These are phyloP conservation scores for Candidula unifasciata DNA, from an alignment of 2,888 invertebrate genomes.

Conservation along the genomic window DNA sequence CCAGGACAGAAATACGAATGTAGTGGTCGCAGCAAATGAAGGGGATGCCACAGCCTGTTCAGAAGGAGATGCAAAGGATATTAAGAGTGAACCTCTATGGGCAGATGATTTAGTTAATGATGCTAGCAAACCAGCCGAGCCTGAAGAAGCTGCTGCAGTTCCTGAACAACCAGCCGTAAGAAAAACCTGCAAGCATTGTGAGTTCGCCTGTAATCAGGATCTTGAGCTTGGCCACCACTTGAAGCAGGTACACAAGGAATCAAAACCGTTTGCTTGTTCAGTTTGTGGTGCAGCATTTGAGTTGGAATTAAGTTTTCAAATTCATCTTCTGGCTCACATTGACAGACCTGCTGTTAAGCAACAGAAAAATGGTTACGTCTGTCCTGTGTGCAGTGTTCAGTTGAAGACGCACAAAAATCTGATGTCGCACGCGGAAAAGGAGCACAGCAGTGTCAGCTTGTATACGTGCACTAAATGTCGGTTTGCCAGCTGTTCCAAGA, in stretches of 20 bases:
- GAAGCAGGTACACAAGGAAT: conserved; percentile 41
- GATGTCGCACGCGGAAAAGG: conserved; percentile 10
- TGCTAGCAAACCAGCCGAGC: conserved; percentile 3
- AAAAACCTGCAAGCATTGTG: conserved; percentile 29
- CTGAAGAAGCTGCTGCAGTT: conserved; percentile 18
- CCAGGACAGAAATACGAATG: neutral
- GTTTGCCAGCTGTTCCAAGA: conserved; percentile 17
- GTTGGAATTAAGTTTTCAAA: conserved; percentile 33
- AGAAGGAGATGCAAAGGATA: neutral
- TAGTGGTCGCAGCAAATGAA: neutral
- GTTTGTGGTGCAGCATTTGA: conserved; percentile 33
- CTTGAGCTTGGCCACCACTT: conserved; percentile 38
- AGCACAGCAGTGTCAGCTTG: neutral
- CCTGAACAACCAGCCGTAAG: neutral
- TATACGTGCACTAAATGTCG: conserved; percentile 39
- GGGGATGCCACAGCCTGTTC: neutral
- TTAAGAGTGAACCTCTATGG: conserved; percentile 30
- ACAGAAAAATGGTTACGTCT: neutral
- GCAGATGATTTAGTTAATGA: conserved; percentile 4
- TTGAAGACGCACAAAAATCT: conserved; percentile 3
- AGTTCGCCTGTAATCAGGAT: conserved; percentile 25
- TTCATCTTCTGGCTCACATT: conserved; percentile 31
- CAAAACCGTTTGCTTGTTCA: conserved; percentile 32
- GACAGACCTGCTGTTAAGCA: neutral
- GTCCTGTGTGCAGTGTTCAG: conserved; percentile 24